A percentile compares a stretch with the other conserved stretches of the same genome.
phyloP scores from a whole-genome alignment of 2,113 vertebrate genomes.

The Uropsilus gracilis region DNA sequence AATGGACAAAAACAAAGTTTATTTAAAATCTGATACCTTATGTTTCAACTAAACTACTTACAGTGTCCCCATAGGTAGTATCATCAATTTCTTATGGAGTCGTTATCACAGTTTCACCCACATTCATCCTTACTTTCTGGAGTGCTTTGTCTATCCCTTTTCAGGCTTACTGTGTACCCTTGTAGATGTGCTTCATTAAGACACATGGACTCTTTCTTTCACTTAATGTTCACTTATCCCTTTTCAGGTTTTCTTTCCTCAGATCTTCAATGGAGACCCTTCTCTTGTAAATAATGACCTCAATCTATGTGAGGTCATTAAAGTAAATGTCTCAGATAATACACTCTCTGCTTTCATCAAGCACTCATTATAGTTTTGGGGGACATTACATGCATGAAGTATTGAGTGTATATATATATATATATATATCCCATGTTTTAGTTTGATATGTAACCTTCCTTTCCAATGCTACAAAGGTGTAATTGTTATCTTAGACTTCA shows the following conservation, averaged over 20 bases:
- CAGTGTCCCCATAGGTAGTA: not conserved
- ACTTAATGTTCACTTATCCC: not conserved
- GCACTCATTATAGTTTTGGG: not conserved
- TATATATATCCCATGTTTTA: not conserved
- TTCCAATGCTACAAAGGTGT: not conserved
- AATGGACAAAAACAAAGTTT: not conserved
- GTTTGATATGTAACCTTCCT: not conserved
- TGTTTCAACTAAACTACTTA: not conserved
- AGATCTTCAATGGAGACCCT: not conserved
- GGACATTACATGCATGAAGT: no score
- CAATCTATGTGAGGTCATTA: not conserved
- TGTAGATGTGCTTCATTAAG: not conserved
- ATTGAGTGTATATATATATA: not conserved
- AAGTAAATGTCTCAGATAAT: not conserved
- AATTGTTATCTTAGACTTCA: not conserved
- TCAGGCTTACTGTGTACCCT: not conserved
- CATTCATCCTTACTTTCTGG: not conserved
- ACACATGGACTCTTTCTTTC: not conserved
- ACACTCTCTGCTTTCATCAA: not conserved
- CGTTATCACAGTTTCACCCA: not conserved
- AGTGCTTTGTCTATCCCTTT: not conserved
- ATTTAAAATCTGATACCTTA: conserved; percentile 29
- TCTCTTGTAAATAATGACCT: not conserved
- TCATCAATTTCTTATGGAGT: not conserved
- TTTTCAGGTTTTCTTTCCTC: not conserved